Base-by-base conservation (phyloP, 2,797 vertebrate species). In the Loris lydekkerianus region DNA sequence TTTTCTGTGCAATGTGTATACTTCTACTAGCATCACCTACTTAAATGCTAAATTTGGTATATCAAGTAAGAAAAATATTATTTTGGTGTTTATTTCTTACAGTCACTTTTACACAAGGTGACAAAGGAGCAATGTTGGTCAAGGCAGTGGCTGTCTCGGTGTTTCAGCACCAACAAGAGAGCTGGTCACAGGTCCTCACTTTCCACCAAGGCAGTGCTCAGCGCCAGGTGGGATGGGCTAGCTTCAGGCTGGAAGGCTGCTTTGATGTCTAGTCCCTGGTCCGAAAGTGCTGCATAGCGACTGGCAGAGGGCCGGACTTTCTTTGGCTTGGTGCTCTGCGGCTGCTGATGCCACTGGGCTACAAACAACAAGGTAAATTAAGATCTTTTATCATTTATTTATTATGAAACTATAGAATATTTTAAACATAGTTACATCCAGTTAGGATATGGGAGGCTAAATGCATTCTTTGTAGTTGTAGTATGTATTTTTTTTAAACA, bases 201-300 rank as follows among this genome's bases (percentile, higher is more conserved):
- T 95, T 99, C 99, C 97, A 99, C 99, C 98, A 99, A 98, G 97
- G 98, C 98, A 0, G 99, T 98, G 17, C 97, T 99, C 97, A 98
- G 93, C 3, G 98, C 93, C 97, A 99, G 98, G 97, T 99, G 99
- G 31, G 98, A 98, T 0, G 99, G 99, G 95, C 98, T 99, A 98
- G 99, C 99, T 97, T 99, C 99, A 0, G 99, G 99, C 98, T 99
- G 99, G 98, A 99, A 99, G 43, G 99, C 99, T 0, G 99, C 99
- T 98, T 99, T 99, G 98, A 99, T 99, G 86, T 99, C 99, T 97
- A 99, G 99, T 88, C 99, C 99, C 98, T 99, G 98, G 98, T 99
- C 99, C 29, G 99, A 99, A 96, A 99, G 99, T 4, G 99, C 99
- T 3, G 99, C 99, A 0, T 99, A 99, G 97, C 99, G 99, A 97